A percentile compares a stretch with the other conserved stretches of the same genome.
These are phyloP conservation scores for Mus pahari DNA, from an alignment of 2,113 vertebrate species.

Conservation along the genomic window DNA sequence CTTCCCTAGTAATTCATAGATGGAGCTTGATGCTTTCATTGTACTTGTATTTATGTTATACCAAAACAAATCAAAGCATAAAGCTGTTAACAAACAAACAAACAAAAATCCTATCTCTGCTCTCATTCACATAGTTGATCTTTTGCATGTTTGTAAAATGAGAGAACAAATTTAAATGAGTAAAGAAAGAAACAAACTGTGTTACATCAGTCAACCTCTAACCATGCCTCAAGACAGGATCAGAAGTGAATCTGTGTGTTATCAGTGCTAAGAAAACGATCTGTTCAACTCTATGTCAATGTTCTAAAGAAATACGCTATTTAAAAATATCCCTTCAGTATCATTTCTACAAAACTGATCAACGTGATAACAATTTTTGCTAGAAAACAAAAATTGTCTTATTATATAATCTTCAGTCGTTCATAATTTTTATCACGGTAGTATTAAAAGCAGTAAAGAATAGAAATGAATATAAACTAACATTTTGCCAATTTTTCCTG, in stretches of 20 bases:
- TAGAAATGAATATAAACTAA: not conserved
- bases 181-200: not conserved
- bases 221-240: not conserved
- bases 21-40: slow-evolving; percentile 12
- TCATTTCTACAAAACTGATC: not conserved
- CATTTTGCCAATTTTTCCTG: not conserved
- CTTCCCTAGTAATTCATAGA: slow-evolving; percentile 21
- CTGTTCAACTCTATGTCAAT: slow-evolving; percentile 52
- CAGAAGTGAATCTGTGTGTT: not conserved
- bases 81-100: not conserved
- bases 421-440: not conserved
- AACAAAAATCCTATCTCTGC: not conserved
- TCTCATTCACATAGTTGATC: not conserved
- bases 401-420: not conserved
- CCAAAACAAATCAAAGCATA: slow-evolving; percentile 9
- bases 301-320: not conserved
- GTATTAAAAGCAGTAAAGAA: not conserved
- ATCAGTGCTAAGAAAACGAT: not conserved
- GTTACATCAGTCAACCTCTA: slow-evolving; percentile 1
- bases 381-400: not conserved
- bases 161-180: not conserved
- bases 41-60: not conserved
- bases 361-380: not conserved
- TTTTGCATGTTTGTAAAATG: not conserved
- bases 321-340: not conserved